A percentile compares a stretch with the other conserved stretches of the same genome.
These are phyloP conservation scores for Muricea muricata DNA, from an alignment of 92 coral and sea anemone species.

Conservation along the genomic window DNA sequence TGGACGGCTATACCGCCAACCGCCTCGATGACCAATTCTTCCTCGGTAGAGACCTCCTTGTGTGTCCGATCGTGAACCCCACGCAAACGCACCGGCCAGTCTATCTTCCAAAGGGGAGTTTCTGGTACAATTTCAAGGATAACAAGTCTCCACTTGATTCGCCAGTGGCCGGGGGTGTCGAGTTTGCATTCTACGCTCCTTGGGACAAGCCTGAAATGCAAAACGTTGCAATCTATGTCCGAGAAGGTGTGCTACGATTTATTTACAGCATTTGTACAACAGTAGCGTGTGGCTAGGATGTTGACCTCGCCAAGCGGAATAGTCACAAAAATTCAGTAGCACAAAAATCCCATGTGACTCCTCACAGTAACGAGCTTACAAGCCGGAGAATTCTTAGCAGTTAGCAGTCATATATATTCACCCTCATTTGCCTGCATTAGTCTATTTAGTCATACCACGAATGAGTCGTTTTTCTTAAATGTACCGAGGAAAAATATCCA, in stretches of 20 bases:
- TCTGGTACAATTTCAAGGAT: conserved; percentile 75
- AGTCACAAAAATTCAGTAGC: no score
- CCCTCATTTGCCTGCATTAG: no score
- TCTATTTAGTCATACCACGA: no score
- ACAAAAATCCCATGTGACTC: no score
- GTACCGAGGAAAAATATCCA: no score
- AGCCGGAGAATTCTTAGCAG: no score
- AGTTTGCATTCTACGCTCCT: conserved; percentile 79
- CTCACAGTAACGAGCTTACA: no score
- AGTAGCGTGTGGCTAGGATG: no score
- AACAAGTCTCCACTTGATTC: conserved; percentile 60
- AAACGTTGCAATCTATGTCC: conserved; percentile 78
- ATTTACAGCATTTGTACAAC: background rate
- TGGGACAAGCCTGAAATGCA: conserved; percentile 70
- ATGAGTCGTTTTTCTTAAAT: no score
- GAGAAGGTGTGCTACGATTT: conserved; percentile 55
- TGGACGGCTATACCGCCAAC: conserved; percentile 67
- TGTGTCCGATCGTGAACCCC: conserved; percentile 76
- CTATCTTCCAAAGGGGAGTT: conserved; percentile 76
- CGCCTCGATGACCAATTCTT: conserved; percentile 84
- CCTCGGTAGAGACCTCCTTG: conserved; percentile 69
- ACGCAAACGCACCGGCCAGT: conserved; percentile 74
- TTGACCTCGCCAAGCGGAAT: no score
- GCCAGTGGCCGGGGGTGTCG: conserved; percentile 75
- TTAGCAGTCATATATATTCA: no score